Conservation (phyloP, 2,888 invertebrate species). For the Chalcosyrphus nemorum region DNA sequence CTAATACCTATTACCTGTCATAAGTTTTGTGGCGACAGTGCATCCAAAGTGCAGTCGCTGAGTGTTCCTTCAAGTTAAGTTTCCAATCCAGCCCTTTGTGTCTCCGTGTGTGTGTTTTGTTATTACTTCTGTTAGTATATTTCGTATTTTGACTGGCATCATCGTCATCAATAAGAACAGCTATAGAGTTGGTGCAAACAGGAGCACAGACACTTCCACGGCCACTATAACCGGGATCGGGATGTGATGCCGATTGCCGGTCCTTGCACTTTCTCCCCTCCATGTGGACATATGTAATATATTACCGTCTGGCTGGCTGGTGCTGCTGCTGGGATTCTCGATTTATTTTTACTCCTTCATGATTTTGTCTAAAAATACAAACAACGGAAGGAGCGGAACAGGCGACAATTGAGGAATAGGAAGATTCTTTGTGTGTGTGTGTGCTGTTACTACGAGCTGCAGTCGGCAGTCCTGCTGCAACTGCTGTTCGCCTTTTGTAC, state of each 20-base stretch:
- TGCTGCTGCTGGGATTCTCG: conserved; percentile 38
- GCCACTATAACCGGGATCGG: conserved; percentile 34
- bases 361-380: conserved; percentile 59
- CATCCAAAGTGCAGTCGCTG: not conserved
- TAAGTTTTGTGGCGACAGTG: too few relatives aligned
- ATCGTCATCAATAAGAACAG: conserved; percentile 20
- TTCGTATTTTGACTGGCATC: conserved; percentile 64
- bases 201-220: conserved; percentile 16
- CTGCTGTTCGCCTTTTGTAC: conserved; percentile 32
- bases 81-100: not conserved
- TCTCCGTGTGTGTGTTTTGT: conserved; percentile 48
- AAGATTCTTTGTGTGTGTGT: too few relatives aligned
- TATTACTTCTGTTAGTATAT: conserved; percentile 38
- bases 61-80: conserved; percentile 16
- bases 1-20: too few relatives aligned
- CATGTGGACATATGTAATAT: conserved; percentile 58
- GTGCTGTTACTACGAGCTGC: conserved; percentile 20
- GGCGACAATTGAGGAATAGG: conserved; percentile 6
- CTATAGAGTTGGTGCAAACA: conserved; percentile 19
- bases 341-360: conserved; percentile 68
- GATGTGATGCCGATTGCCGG: too few relatives aligned
- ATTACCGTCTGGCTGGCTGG: conserved; percentile 59
- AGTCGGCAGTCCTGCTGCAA: conserved; percentile 28
- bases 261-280: conserved; percentile 63
- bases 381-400: conserved; percentile 40